Conservation (phyloP, 2,113 vertebrate species). For the Todiramphus chloris region DNA sequence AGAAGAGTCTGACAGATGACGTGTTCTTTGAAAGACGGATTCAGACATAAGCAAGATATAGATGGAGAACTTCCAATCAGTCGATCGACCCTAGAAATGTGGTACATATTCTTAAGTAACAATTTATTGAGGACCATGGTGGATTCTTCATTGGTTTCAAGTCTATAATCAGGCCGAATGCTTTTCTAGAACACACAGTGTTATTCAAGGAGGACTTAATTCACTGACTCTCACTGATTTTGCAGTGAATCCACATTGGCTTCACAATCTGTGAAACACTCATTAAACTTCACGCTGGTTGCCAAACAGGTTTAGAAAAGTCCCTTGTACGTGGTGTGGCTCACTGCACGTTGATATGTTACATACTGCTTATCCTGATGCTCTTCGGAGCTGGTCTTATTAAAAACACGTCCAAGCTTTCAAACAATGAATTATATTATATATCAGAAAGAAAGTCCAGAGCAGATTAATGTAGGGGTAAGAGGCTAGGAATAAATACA, state of each 20-base stretch:
- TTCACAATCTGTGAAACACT: neutral
- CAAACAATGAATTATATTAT: slow-evolving; percentile 32
- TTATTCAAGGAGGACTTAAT: neutral
- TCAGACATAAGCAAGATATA: neutral
- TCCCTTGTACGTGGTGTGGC: neutral
- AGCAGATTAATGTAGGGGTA: slow-evolving; percentile 54
- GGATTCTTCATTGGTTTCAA: neutral
- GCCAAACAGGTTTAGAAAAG: neutral
- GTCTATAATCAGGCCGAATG: neutral
- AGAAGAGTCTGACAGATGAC: neutral
- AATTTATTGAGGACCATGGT: neutral
- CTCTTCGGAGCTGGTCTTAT: neutral
- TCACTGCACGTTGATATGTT: neutral
- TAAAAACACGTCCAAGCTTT: slow-evolving; percentile 19
- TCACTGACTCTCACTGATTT: neutral
- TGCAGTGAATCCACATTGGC: neutral
- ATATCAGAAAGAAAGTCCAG: slow-evolving; percentile 43
- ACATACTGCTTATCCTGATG: neutral
- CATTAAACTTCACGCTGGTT: neutral
- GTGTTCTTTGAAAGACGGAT: neutral
- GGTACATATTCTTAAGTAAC: neutral
- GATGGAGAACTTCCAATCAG: neutral
- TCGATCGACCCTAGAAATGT: neutral
- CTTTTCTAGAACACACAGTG: neutral
- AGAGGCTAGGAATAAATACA: slow-evolving; percentile 64